Evolutionary conservation across 2,113 vertebrate genomes (phyloP), one percentile per base, ranked within the genome.

Genomic region (Podocnemis expansa): DNA sequence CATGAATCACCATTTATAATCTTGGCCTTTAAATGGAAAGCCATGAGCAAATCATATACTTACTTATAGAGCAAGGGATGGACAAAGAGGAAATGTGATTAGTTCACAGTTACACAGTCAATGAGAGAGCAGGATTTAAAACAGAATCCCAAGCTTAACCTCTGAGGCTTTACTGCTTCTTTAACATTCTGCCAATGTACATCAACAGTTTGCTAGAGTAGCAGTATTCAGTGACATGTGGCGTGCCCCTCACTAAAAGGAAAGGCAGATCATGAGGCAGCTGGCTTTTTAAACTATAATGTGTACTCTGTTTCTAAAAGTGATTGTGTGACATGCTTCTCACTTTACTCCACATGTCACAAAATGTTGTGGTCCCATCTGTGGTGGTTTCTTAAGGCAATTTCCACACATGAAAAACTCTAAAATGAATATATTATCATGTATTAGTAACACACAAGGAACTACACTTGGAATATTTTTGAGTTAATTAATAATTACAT

Each of bases 241-340:
- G 52, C 47, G 82, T 85, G n/a, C 34, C 78, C 78, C 89, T 92
- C 27, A 84, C 52, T 13, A 89, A 88, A 47, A 91, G 78, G 47
- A 86, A 90, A 88, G 6, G 27, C 67, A 89, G 43, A 88, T 78
- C 13, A 73, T 22, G 90, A 93, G 51, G 51, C 51, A 52, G 10
- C 21, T 91, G 27, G 4, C 11, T 82, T 94, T 88, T 78, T 8
- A 89, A 90, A n/a, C 11, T 75, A 34, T 38, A 85, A 49, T 80
- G 58, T 78, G 63, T 49, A 70, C 82, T 6, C 5, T 82, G 94
- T 83, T 80, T 78, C 81, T 80, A 80, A 92, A 93, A 90, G 81
- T 25, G 8, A 67, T 56, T 41, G 2, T 63, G 3, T 0, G 0
- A 73, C n/a, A 6, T 43, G 19, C 7, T 91, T 90, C 94, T 80